Base-by-base conservation (phyloP, 2,888 invertebrate genomes). In the Microctonus aethiopoides region DNA sequence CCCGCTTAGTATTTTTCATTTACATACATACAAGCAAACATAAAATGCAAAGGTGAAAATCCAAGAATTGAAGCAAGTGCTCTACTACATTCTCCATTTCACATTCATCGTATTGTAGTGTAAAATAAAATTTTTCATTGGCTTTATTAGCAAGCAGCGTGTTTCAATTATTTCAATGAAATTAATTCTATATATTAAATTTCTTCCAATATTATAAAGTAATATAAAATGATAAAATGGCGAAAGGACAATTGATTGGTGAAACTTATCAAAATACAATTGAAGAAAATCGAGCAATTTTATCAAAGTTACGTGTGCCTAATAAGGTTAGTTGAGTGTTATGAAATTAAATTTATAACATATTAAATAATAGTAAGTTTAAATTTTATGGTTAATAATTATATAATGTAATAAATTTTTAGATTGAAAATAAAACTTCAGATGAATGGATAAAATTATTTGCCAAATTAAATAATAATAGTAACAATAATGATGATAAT, bases 381-480 rank as follows among this genome's bases (percentile, higher is more conserved):
- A 1, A 24, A 34, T 24, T 11, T 22, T 41, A 11, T 36, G 6
- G 16, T 16, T 56, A 20, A 2, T 29, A 1, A 34, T n/a, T 63
- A 57, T 32, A 32, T 41, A 11, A 9, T 20, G 1, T 39, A n/a
- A 20, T 46, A 29, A 52, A 10, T 9, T 69, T 75, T 62, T 63
- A 84, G 84, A 74, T 75, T 61, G 78, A 81, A 22, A 46, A 63
- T 9, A 76, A 76, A 57, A 75, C 62, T 36, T 72, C 73, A 11
- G 75, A 78, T 24, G 81, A 83, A 16, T 73, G 80, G n/a, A 74
- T 69, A 39, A 78, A 76, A 67, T 71, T 83, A 29, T 81, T 83
- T 61, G 70, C 61, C 9, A 78, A 78, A 59, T 75, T 84, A 13
- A 84, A 84, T 54, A 72, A 46, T 46, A 46, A 0, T 5, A 46